A percentile compares a stretch with the other conserved stretches of the same genome.
Conservation (phyloP, 1,140 invertebrate species). For the Anadara kagoshimensis region DNA sequence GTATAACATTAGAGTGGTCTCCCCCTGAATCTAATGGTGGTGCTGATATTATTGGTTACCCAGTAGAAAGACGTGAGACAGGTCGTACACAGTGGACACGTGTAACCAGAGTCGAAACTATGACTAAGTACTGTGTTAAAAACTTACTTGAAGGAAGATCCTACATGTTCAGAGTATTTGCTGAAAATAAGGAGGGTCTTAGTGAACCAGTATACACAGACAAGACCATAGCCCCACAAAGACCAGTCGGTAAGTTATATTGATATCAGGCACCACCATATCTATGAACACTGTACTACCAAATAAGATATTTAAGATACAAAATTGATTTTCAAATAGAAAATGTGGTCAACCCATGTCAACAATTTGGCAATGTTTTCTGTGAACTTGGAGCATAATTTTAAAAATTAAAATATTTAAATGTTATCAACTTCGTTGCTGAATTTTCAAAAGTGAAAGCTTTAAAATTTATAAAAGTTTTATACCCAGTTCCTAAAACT, state of each 20-base stretch:
- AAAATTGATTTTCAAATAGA: no score
- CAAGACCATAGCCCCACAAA: constrained; percentile 74
- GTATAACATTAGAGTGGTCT: constrained; percentile 82
- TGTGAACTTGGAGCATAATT: no score
- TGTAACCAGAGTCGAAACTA: constrained; percentile 54
- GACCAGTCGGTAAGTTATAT: constrained; percentile 67
- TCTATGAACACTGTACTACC: no score
- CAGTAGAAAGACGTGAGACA: constrained; percentile 85
- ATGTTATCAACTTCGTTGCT: no score
- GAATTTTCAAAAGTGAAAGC: no score
- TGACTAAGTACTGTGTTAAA: constrained; percentile 60
- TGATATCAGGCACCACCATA: no score
- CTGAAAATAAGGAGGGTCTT: constrained; percentile 94
- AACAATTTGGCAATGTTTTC: no score
- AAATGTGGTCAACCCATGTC: no score
- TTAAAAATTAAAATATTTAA: no score
- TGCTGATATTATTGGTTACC: constrained; percentile 92
- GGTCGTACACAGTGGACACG: constrained; percentile 81
- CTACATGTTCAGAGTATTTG: constrained; percentile 94
- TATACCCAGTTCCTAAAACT: no score
- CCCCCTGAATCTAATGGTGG: constrained; percentile 98
- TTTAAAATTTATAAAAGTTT: no score
- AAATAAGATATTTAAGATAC: no score
- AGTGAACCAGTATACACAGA: constrained; percentile 60
- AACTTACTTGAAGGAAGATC: constrained; percentile 92